phyloP scores from a whole-genome alignment of 2,888 invertebrate genomes.

The Tetragonisca angustula region DNA sequence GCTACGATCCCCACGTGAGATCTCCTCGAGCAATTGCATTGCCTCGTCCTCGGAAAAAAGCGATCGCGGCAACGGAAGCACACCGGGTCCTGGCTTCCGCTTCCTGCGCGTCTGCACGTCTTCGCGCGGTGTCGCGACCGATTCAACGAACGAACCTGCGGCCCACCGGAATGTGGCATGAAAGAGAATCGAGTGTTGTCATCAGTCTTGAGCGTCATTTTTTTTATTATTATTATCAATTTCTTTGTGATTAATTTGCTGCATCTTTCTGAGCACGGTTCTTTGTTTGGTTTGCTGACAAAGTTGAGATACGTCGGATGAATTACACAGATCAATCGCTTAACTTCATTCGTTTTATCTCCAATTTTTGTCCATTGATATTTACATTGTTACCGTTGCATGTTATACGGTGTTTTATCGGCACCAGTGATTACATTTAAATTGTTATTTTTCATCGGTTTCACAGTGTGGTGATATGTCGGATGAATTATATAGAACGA shows the following conservation, averaged over 20 bases:
- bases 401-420: neutral
- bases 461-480: neutral
- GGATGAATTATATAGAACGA: neutral
- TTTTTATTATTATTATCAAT: too few species aligned
- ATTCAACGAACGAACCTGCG: slow-evolving; percentile 31
- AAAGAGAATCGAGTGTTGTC: neutral
- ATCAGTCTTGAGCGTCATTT: neutral
- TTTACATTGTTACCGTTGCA: neutral
- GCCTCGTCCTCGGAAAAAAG: slow-evolving; percentile 44
- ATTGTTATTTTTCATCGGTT: neutral
- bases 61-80: slow-evolving; percentile 41
- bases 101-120: neutral
- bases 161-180: neutral
- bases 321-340: neutral
- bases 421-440: neutral
- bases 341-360: neutral
- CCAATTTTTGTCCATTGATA: neutral
- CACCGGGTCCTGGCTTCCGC: neutral
- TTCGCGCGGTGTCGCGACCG: neutral
- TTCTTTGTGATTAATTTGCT: too few species aligned
- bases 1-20: slow-evolving; percentile 59
- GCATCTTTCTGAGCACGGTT: too few species aligned
- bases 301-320: too few species aligned
- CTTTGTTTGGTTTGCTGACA: too few species aligned
- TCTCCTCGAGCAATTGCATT: slow-evolving; percentile 67